Evolutionary conservation across 1,140 invertebrate genomes (phyloP), one percentile per base, ranked within the genome.

Genomic region (Dendrolimus punctatus): DNA sequence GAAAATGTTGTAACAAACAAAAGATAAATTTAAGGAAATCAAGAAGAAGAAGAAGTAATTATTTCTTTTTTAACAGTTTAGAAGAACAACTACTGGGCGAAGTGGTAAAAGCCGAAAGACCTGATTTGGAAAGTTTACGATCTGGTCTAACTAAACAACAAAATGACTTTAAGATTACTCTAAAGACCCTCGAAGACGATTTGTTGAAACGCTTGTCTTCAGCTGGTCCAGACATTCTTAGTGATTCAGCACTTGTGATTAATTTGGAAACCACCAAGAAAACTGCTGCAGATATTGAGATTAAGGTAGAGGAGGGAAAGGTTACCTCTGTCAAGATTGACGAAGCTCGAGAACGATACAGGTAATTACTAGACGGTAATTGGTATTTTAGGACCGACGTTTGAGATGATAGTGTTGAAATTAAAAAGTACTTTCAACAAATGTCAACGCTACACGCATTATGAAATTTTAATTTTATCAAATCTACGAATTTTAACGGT

Each of bases 201-300:
- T 80, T 99, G 2, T 77, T 99, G 39, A 92, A 93, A 50, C 90
- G 95, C 55, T 82, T 99, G 51, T 95, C 96, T 0, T 93, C 96
- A 8, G 96, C 97, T 4, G 94, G 95, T 42, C 95, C 95, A 8
- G 91, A 98, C 78, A 96, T 99, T 51, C 84, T 99, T 3, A 95
- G 94, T 53, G 96, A 99, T 80, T 93, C 95, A 41, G 93, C 93
- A 4, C 86, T 99, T 0, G 97, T 99, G 0, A 92, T 95, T 65
- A 99, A 98, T 79, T 90, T 99, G 37, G 97, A 99, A 85, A 95
- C 91, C 23, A 98, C 96, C 0, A 99, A 98, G 76, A 93, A 93
- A 71, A 98, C 95, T 4, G 95, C 96, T 0, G 94, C 92, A 36
- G 96, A 98, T 70, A 96, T 98, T 73, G 93, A 95, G 71, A 87